These are phyloP conservation scores for Chrysolophus pictus DNA, from an alignment of 2,797 vertebrate species.

Conservation along the genomic window DNA sequence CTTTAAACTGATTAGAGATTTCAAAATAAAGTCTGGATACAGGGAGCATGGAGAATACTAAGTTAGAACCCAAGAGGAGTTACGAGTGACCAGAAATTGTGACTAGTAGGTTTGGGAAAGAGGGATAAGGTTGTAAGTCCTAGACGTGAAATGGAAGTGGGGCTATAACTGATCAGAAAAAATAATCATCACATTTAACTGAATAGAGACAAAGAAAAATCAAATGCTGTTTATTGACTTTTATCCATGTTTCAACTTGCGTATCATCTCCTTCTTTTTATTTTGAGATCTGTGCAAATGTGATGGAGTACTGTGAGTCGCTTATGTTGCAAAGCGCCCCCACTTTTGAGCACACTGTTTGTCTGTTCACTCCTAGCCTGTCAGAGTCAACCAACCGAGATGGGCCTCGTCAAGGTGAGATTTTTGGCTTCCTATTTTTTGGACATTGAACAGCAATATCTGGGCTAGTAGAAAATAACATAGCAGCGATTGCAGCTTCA, in stretches of 20 bases:
- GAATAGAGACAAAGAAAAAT: not conserved
- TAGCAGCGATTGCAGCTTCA: not conserved
- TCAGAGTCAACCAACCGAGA: constrained; percentile 90
- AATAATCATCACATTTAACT: not conserved
- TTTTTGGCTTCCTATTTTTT: not conserved
- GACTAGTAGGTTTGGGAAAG: not conserved
- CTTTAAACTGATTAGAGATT: not conserved
- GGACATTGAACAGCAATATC: not conserved
- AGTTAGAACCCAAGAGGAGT: not conserved
- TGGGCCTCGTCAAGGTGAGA: constrained; percentile 86
- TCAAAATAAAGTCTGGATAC: not conserved
- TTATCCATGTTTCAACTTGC: not conserved
- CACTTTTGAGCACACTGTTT: constrained; percentile 90
- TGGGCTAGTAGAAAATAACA: not conserved
- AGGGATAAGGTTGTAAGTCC: not conserved
- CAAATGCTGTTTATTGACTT: not conserved
- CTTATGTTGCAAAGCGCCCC: constrained; percentile 91
- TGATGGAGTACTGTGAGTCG: constrained; percentile 97
- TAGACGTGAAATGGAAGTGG: not conserved
- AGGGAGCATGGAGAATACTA: not conserved
- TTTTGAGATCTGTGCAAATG: constrained; percentile 93
- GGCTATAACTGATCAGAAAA: not conserved
- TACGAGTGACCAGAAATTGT: not conserved
- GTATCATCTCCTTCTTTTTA: not conserved
- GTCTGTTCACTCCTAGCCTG: constrained; percentile 94